phyloP scores from a whole-genome alignment of 1,140 invertebrate species.

The Acyrthosiphon pisum region DNA sequence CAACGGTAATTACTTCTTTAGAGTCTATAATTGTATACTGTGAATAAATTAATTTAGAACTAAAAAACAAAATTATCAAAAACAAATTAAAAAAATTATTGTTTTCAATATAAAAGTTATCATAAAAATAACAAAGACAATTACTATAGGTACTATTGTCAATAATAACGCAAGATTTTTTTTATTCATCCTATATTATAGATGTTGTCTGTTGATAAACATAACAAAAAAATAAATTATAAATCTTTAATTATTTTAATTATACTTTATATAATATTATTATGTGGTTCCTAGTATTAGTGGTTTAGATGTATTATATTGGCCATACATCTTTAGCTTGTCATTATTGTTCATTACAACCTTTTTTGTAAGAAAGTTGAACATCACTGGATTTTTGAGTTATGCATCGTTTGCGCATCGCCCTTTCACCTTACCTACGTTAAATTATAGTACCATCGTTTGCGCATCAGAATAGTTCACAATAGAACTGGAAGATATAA shows the following conservation, averaged over 20 bases:
- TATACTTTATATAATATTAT: neutral
- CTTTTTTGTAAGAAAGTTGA: too few species aligned
- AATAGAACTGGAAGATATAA: too few species aligned
- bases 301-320: neutral
- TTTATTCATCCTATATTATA: neutral
- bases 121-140: neutral
- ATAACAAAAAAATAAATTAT: neutral
- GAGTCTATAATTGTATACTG: neutral
- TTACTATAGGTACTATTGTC: neutral
- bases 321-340: too few species aligned
- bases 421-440: too few species aligned
- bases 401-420: too few species aligned
- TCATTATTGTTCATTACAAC: too few species aligned
- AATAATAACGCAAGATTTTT: neutral
- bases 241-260: neutral
- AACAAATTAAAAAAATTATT: neutral
- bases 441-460: too few species aligned
- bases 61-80: neutral
- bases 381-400: too few species aligned
- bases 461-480: too few species aligned
- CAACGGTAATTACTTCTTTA: neutral
- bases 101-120: neutral
- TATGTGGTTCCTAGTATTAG: neutral
- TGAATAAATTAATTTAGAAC: neutral
- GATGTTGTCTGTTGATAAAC: neutral